Base-by-base conservation (phyloP, 2,888 invertebrate species). In the Embidobia sp. region DNA sequence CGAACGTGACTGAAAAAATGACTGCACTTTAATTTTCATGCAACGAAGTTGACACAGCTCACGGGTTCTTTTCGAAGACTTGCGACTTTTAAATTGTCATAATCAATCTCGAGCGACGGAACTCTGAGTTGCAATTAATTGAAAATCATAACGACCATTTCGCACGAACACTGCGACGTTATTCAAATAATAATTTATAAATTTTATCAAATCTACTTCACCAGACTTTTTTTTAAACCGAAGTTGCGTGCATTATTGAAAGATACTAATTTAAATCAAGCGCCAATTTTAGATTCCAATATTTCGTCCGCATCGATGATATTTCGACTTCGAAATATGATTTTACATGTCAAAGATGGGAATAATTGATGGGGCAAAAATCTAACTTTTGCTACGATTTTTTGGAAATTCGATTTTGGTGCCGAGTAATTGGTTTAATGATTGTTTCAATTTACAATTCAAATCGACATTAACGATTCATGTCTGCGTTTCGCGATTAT, bases 1-100 rank as follows among this genome's bases (percentile, higher is more conserved):
- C 26, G 51, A 49, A 51, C 59, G 69, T 70, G 69, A 51, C 69
- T 61, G 22, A 61, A 59, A 59, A 70, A 59, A 70, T 42, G 42
- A 44, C 40, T 16, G 22, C 35, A 44, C 51, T 59, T 59, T 27
- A 53, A 67, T 19, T 66, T 66, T 42, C 49, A 26, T 53, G 18
- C 31, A 33, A 33, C 13, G 22, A 2, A 13, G 37, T 40, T 6
- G 26, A 16, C 26, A 33, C 5, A 10, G 10, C 7, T 55, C 13
- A 15, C 5, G 37, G 13, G 13, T 35, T 29, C 31, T 19, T 22
- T 10, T 35, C 19, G 15, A 26, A 27, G 6, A 22, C 6, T 16
- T 31, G 37, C 13, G n/a, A 27, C 37, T 44, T 57, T 44, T 29
- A 19, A 31, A 42, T 31, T 19, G 19, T 27, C n/a, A 7, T 15